Evolutionary conservation across 2,888 invertebrate species (phyloP), one percentile per base, ranked within the genome.

Genomic region (Cephus sareptanus): DNA sequence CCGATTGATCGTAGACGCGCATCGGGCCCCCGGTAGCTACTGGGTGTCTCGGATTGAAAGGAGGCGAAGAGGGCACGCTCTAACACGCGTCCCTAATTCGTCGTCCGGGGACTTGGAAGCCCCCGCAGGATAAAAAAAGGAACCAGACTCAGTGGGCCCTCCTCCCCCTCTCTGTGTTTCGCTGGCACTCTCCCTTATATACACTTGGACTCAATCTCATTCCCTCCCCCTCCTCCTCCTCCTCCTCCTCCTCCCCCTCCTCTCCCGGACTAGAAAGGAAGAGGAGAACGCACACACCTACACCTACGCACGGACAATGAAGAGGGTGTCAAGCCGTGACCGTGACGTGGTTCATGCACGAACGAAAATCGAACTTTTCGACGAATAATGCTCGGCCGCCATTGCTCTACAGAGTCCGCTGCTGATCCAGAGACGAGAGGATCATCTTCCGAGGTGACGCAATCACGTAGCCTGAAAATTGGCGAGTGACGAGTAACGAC

Each of bases 31-130:
- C 33, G 34, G 74, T n/a, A 74, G 34, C 79, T 78, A 84, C 81
- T 81, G 81, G 81, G 82, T 86, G 86, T 85, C 84, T 83, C 78
- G 82, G 83, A 84, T 86, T 80, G 83, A 82, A 85, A 85, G 77
- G 80, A 85, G 80, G 82, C 81, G 77, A 77, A 56, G 75, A 77
- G 77, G 80, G 79, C 79, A 87, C 82, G 86, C 80, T 85, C 84
- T 87, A 83, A 87, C 85, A 82, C 81, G 80, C 88, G 84, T 85
- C 79, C 74, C 87, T 86, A 86, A 88, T 88, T 86, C 84, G 75
- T 86, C 84, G 75, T 86, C 79, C 83, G 84, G 74, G 76, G 74
- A 79, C 76, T 78, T 75, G 69, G 76, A 76, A 75, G 74, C 73
- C 70, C 75, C 37, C 71, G 75, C 34, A 76, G 15, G 56, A 76